Evolutionary conservation across 2,888 invertebrate genomes (phyloP).

Genomic region (Morpho helenor): DNA sequence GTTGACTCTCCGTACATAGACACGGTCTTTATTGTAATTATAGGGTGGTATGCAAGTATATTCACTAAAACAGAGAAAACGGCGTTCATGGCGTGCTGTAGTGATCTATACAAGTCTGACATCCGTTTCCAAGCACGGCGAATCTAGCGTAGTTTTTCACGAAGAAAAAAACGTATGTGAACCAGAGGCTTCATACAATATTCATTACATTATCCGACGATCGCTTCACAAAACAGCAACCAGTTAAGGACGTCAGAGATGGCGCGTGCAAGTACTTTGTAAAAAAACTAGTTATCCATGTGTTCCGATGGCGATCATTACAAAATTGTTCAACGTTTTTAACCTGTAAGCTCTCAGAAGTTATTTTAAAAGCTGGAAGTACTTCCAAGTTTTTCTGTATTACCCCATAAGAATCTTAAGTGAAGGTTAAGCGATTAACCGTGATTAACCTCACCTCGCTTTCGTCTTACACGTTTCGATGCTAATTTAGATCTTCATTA

Average conservation of each 20-base stretch:
- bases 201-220: conserved; percentile 11
- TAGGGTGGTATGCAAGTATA: too few species aligned
- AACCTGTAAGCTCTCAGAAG: conserved; percentile 44
- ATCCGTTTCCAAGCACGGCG: too few species aligned
- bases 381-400: conserved; percentile 24
- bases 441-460: conserved; percentile 15
- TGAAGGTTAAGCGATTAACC: conserved; percentile 22
- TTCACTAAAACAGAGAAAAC: too few species aligned
- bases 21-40: too few species aligned
- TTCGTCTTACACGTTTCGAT: conserved; percentile 30
- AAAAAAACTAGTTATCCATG: conserved; percentile 52
- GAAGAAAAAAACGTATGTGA: neutral
- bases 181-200: neutral
- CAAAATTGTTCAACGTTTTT: conserved; percentile 62
- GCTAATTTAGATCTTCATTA: conserved; percentile 42
- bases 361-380: conserved; percentile 40
- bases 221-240: conserved; percentile 44
- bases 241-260: conserved; percentile 40
- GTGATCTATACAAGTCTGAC: too few species aligned
- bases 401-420: conserved; percentile 19
- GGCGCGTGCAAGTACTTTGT: conserved; percentile 28
- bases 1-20: too few species aligned
- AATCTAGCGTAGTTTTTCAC: too few species aligned
- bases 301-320: conserved; percentile 65
- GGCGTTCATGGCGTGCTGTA: too few species aligned